Base-by-base conservation (phyloP, 2,113 vertebrate genomes). In the Microtus oregoni region DNA sequence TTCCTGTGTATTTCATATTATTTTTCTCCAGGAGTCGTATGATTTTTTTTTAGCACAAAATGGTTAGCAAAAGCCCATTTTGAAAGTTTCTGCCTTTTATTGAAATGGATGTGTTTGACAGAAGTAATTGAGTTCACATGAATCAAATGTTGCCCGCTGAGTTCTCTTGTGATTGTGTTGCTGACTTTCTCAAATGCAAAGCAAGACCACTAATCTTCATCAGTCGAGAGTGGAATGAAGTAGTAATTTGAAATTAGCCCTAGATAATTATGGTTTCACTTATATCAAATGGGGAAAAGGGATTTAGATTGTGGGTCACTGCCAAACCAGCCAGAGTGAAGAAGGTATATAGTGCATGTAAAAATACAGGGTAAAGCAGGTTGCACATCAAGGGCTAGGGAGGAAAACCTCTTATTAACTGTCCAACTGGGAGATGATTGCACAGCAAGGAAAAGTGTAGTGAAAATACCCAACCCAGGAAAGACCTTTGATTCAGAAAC, bases 381-480 rank as follows among this genome's bases (percentile, higher is more conserved):
- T 95, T 96, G 96, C 83, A 95, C 73, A 65, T 79, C 22, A 92
- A 96, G 90, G 96, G 90, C 94, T 96, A 50, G 55, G 50, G 91
- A 97, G 20, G 94, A 94, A 98, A 97, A 96, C 7, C 24, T 81
- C 82, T 96, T 96, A 97, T 98, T 98, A 99, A 98, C 98, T 98
- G 96, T 98, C 97, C 98, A 98, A 65, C 95, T 98, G 98, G 97
- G 98, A 99, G 79, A 86, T 98, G 97, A 98, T 98, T 98, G 97
- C 91, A 86, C 98, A 96, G 98, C 96, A 97, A 98, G 97, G 76
- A 96, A 86, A 98, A 98, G 96, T 95, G 76, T 94, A 98, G 97
- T 97, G 94, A 96, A 98, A 98, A 98, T 95, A 97, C 77, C 85
- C 78, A 86, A 82, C 96, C 90, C 85, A 88, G 87, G 81, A 97